These are phyloP conservation scores for Pemphredon lugubris DNA, from an alignment of 2,888 invertebrate species.

Conservation along the genomic window DNA sequence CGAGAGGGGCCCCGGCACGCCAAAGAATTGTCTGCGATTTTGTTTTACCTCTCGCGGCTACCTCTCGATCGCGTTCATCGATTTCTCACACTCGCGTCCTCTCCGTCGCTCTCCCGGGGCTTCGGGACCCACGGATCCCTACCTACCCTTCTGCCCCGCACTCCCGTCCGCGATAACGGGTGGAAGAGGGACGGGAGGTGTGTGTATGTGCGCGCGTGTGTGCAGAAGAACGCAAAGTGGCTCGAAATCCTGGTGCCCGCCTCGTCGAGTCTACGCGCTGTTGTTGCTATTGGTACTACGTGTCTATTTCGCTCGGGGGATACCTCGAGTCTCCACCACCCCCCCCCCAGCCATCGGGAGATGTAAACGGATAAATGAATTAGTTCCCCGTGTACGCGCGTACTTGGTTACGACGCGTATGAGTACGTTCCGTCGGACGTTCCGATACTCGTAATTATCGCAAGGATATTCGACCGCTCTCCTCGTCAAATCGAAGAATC, in stretches of 20 bases:
- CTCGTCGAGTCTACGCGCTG: constrained; percentile 47
- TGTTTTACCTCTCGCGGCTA: constrained; percentile 75
- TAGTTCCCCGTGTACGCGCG: constrained; percentile 60
- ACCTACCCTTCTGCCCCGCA: background rate
- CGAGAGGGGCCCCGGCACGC: constrained; percentile 69
- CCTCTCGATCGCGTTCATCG: constrained; percentile 79
- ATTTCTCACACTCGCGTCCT: constrained; percentile 74
- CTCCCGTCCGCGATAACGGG: background rate
- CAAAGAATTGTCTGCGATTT: constrained; percentile 79
- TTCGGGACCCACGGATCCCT: constrained; percentile 6
- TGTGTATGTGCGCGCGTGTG: too few species aligned
- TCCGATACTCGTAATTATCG: background rate
- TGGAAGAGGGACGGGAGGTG: constrained; percentile 24
- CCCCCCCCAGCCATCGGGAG: constrained; percentile 36
- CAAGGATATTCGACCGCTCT: background rate
- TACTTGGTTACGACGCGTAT: background rate
- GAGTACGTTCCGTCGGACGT: too few species aligned
- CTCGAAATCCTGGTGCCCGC: constrained; percentile 61
- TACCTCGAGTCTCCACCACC: too few species aligned
- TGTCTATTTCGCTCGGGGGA: constrained; percentile 49
- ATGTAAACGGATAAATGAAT: constrained; percentile 73
- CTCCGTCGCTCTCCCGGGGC: constrained; percentile 49
- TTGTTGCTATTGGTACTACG: constrained; percentile 41
- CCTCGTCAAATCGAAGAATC: too few species aligned
- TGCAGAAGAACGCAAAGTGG: constrained; percentile 65